Conservation (phyloP, 2,888 invertebrate species). For the Lasioglossum morio region DNA sequence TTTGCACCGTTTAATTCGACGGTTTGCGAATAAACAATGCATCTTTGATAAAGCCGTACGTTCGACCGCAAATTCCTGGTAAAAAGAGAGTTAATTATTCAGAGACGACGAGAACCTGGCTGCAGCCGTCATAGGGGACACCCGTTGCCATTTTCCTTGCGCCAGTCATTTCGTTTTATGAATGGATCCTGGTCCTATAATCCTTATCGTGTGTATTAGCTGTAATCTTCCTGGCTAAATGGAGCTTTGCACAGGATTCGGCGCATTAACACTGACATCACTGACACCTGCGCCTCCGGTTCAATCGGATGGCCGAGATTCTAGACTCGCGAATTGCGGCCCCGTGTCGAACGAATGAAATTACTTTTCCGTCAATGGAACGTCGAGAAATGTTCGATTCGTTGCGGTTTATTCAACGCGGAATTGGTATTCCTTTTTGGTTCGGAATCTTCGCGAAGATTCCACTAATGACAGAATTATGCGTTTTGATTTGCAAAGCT, state of each 20-base stretch:
- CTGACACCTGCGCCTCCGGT: constrained; percentile 3
- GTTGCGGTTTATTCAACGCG: neutral
- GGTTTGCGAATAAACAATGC: constrained; percentile 63
- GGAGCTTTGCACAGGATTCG: constrained; percentile 50
- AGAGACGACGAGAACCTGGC: constrained; percentile 61
- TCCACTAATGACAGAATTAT: neutral
- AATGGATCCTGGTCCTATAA: constrained; percentile 45
- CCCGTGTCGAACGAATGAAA: neutral
- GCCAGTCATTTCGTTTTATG: constrained; percentile 50
- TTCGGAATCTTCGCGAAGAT: neutral
- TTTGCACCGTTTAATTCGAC: constrained; percentile 61
- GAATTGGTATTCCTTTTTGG: neutral
- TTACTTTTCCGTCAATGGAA: neutral
- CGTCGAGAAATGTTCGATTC: neutral
- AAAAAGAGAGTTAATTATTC: constrained; percentile 73
- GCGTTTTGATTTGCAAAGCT: neutral
- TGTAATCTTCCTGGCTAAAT: constrained; percentile 63
- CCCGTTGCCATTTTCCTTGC: neutral
- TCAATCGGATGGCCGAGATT: constrained; percentile 21
- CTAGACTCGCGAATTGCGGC: constrained; percentile 2
- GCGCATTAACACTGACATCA: constrained; percentile 39
- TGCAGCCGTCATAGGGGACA: constrained; percentile 3
- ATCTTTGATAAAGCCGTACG: constrained; percentile 63
- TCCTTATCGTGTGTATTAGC: constrained; percentile 68
- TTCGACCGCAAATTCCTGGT: constrained; percentile 28